Evolutionary conservation across 2,888 invertebrate species (phyloP).

Genomic region (Drosophila ezoana): DNA sequence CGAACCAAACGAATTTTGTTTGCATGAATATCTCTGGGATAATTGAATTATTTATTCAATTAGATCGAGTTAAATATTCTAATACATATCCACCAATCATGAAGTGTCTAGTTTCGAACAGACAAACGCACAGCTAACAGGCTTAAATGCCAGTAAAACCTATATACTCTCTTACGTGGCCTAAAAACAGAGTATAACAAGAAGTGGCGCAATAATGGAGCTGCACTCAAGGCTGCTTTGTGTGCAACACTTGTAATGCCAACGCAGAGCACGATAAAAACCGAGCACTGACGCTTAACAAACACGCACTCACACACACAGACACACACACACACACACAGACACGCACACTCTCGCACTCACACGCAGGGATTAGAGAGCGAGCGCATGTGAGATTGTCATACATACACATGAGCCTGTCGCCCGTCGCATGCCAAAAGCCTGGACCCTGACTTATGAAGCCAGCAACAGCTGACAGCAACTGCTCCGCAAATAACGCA

Average conservation of each 20-base stretch:
- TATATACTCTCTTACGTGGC: background rate
- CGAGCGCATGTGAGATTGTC: conserved; percentile 16
- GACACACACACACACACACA: background rate
- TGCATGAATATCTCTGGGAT: too few relatives aligned
- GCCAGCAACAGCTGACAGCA: conserved; percentile 38
- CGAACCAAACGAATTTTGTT: too few relatives aligned
- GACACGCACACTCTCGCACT: background rate
- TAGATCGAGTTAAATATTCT: too few relatives aligned
- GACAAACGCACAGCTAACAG: too few relatives aligned
- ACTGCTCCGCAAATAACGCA: conserved; percentile 46
- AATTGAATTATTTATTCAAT: too few relatives aligned
- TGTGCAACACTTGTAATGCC: conserved; percentile 48
- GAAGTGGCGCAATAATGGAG: conserved; percentile 38
- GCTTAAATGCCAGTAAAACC: background rate
- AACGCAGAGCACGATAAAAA: conserved; percentile 36
- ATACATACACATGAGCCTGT: conserved; percentile 14
- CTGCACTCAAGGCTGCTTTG: conserved; percentile 48
- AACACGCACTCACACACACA: conserved; percentile 37
- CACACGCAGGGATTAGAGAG: conserved; percentile 25
- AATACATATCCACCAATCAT: too few relatives aligned
- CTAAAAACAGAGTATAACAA: conserved; percentile 7
- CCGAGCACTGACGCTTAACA: conserved; percentile 49
- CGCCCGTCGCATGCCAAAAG: conserved; percentile 1
- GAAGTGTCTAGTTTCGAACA: too few relatives aligned
- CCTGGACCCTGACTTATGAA: conserved; percentile 26